A percentile compares a stretch with the other conserved stretches of the same genome.
Conservation (phyloP, 1,140 invertebrate genomes). For the Chymomyza costata region DNA sequence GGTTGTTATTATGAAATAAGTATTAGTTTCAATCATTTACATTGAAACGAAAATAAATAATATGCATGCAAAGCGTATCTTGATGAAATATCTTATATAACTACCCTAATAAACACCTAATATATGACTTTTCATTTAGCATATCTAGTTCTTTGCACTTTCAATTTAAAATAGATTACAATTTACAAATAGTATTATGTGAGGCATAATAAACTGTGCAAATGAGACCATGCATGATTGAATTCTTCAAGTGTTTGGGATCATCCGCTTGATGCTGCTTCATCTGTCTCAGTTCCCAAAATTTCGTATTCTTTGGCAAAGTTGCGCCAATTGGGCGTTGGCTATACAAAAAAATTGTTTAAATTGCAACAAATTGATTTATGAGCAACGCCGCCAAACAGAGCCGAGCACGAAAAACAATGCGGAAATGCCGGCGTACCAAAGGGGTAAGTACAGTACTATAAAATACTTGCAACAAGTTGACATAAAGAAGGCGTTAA, state of each 20-base stretch:
- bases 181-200: too few species aligned
- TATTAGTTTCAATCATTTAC: too few species aligned
- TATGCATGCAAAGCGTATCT: too few species aligned
- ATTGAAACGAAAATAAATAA: too few species aligned
- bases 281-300: conserved; percentile 23
- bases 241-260: conserved; percentile 33
- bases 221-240: conserved; percentile 36
- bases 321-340: conserved; percentile 50
- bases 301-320: conserved; percentile 43
- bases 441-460: too few species aligned
- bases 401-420: conserved; percentile 17
- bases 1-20: too few species aligned
- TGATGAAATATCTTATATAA: too few species aligned
- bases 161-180: too few species aligned
- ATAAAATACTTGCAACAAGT: neutral
- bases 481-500: conserved; percentile 3
- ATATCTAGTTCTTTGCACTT: too few species aligned
- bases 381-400: conserved; percentile 46
- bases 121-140: too few species aligned
- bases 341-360: conserved; percentile 33
- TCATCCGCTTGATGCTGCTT: conserved; percentile 11
- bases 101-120: too few species aligned
- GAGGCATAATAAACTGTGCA: conserved; percentile 6
- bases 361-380: conserved; percentile 65
- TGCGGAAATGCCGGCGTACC: conserved; percentile 42